phyloP scores from a whole-genome alignment of 2,888 invertebrate species.

The Agelastica alni region DNA sequence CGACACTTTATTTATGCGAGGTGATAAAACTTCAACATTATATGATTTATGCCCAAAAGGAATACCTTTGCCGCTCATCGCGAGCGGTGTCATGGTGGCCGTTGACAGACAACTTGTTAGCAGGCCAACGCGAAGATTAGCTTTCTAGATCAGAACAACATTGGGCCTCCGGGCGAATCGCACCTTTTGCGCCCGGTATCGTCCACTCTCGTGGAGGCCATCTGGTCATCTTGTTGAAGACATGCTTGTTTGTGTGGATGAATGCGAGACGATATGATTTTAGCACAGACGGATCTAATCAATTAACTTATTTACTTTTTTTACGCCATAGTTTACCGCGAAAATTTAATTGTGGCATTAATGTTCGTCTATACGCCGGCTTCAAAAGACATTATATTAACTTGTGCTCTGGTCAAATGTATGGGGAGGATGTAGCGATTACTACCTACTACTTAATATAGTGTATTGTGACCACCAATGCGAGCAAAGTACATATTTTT shows the following conservation, averaged over 20 bases:
- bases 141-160: constrained; percentile 39
- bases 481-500: too few species aligned
- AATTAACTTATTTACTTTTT: not conserved
- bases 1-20: constrained; percentile 26
- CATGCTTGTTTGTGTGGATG: not conserved
- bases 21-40: constrained; percentile 25
- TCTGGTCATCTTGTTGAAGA: constrained; percentile 31
- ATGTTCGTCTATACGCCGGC: too few species aligned
- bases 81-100: constrained; percentile 36
- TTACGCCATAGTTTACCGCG: too few species aligned
- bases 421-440: too few species aligned
- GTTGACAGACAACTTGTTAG: constrained; percentile 46
- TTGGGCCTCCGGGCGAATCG: constrained; percentile 37
- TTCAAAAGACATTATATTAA: too few species aligned
- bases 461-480: too few species aligned
- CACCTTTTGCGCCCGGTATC: constrained; percentile 35
- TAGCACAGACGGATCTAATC: constrained; percentile 11
- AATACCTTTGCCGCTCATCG: constrained; percentile 32
- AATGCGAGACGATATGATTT: constrained; percentile 8
- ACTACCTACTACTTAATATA: too few species aligned
- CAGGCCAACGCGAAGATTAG: constrained; percentile 39
- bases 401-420: too few species aligned
- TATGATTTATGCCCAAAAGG: constrained; percentile 36
- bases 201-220: constrained; percentile 30
- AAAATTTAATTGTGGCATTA: too few species aligned